A percentile compares a stretch with the other conserved stretches of the same genome.
Evolutionary conservation across 2,797 vertebrate species (phyloP).

Genomic region (Malacoraja senta): DNA sequence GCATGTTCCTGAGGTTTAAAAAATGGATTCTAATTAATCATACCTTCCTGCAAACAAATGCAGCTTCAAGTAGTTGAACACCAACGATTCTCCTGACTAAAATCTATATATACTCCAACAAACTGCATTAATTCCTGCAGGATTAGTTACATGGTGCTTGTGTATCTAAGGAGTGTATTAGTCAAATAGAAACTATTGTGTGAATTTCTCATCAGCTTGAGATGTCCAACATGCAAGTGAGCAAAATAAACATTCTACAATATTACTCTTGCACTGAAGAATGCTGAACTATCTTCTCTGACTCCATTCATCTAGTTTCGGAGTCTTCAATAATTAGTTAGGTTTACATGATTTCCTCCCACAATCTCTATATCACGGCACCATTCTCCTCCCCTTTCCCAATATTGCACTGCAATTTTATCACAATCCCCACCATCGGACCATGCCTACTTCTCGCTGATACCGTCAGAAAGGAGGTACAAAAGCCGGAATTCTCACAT

Average conservation of each 20-base stretch:
- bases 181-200: background rate
- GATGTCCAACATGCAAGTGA: background rate
- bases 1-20: background rate
- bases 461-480: too few relatives aligned
- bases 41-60: background rate
- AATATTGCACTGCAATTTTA: too few relatives aligned
- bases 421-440: too few relatives aligned
- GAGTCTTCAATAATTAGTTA: background rate
- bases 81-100: background rate
- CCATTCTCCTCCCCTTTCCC: background rate
- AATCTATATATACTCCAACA: background rate
- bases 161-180: background rate
- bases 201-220: background rate
- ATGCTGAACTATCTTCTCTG: background rate
- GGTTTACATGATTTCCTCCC: background rate
- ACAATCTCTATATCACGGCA: background rate
- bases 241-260: slow-evolving; percentile 15
- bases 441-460: too few relatives aligned
- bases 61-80: background rate
- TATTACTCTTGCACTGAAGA: background rate
- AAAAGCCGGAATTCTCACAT: too few relatives aligned
- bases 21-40: background rate
- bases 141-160: background rate
- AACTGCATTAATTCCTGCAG: background rate
- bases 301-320: background rate